These are phyloP conservation scores for Scarus forsteni DNA, from an alignment of 2,797 vertebrate genomes.

Conservation along the genomic window DNA sequence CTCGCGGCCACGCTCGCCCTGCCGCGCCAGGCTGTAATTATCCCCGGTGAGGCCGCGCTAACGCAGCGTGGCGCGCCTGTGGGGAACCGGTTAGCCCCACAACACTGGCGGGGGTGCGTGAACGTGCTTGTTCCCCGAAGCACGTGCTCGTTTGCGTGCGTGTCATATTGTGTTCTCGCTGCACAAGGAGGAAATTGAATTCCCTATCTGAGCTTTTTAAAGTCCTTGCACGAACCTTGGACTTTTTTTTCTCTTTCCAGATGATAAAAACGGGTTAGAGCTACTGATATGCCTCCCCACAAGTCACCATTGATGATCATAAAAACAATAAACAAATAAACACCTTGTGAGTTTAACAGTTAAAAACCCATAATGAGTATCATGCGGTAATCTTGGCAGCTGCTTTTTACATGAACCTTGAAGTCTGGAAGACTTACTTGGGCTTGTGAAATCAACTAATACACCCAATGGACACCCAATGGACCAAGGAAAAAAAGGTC, in stretches of 20 bases:
- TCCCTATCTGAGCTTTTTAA: conserved; percentile 11
- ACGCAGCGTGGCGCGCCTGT: conserved; percentile 81
- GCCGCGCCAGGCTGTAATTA: conserved; percentile 82
- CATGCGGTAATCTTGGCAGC: too few species aligned
- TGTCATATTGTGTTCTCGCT: conserved; percentile 9
- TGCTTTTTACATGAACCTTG: too few species aligned
- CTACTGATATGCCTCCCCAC: not conserved
- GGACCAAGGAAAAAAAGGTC: too few species aligned
- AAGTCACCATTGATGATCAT: conserved; percentile 3
- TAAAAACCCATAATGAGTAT: not conserved
- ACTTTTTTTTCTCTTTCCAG: conserved; percentile 13
- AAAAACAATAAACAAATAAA: conserved; percentile 7
- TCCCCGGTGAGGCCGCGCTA: conserved; percentile 82
- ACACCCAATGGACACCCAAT: too few species aligned
- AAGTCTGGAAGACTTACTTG: too few species aligned
- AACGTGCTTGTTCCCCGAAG: not conserved
- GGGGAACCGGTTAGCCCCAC: conserved; percentile 78
- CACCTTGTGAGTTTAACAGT: not conserved
- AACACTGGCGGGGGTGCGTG: conserved; percentile 49
- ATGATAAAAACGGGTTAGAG: conserved; percentile 30
- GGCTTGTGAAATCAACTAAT: too few species aligned
- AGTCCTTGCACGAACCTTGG: conserved; percentile 24
- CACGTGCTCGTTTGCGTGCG: not conserved
- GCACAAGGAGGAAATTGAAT: conserved; percentile 16
- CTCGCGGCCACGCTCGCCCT: conserved; percentile 73